These are phyloP conservation scores for Spodoptera frugiperda DNA, from an alignment of 1,140 invertebrate species.

Conservation along the genomic window DNA sequence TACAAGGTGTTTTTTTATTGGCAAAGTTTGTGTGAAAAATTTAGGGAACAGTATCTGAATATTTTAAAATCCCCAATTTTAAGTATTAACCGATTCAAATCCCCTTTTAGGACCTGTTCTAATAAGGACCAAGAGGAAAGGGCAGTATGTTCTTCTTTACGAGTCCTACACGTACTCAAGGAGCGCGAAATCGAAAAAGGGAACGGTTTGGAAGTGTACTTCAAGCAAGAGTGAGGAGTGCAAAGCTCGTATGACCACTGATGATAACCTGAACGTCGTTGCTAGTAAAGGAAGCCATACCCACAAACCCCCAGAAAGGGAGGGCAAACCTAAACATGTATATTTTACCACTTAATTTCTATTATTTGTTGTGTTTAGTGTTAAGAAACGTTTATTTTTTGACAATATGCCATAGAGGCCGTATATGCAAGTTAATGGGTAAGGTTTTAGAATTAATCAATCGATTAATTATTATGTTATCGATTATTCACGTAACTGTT, in stretches of 20 bases:
- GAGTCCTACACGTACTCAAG: conserved; percentile 64
- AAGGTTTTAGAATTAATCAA: too few species aligned
- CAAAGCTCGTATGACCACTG: conserved; percentile 69
- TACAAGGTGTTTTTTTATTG: too few species aligned
- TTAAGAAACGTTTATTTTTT: neutral
- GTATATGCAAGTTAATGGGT: too few species aligned
- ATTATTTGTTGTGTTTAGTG: neutral
- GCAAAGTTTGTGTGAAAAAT: too few species aligned
- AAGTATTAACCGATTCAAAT: neutral
- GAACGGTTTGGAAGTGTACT: conserved; percentile 75
- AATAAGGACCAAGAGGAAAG: conserved; percentile 71
- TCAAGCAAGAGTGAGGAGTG: conserved; percentile 70
- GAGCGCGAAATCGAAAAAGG: conserved; percentile 74
- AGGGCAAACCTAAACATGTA: conserved; percentile 74
- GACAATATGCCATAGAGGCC: too few species aligned
- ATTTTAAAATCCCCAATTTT: too few species aligned
- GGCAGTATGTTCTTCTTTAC: conserved; percentile 71
- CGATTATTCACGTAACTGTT: too few species aligned
- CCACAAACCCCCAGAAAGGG: conserved; percentile 59
- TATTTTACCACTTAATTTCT: conserved; percentile 71
- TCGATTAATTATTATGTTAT: too few species aligned
- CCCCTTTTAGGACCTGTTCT: conserved; percentile 72
- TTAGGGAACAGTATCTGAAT: too few species aligned
- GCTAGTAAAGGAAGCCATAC: conserved; percentile 63
- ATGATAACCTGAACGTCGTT: conserved; percentile 71